These are phyloP conservation scores for Scarus forsteni DNA, from an alignment of 2,797 vertebrate species.

Conservation along the genomic window DNA sequence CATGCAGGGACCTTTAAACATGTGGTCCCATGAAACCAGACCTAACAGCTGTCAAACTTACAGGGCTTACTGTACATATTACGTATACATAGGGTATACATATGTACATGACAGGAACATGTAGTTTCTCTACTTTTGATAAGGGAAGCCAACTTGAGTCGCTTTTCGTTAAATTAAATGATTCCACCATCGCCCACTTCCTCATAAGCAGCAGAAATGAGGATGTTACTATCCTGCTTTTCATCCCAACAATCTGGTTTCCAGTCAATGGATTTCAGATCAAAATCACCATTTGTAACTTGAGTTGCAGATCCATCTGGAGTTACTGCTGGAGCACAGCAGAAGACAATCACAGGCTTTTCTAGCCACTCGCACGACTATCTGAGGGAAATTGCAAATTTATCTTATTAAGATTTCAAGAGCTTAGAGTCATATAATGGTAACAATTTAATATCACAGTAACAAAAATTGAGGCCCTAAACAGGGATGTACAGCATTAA, in stretches of 20 bases:
- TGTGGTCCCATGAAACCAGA: conserved; percentile 45
- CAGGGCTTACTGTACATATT: conserved; percentile 8
- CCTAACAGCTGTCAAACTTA: conserved; percentile 34
- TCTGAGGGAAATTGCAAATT: conserved; percentile 15
- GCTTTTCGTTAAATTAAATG: conserved; percentile 13
- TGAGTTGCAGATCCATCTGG: conserved; percentile 67
- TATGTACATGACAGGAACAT: background rate
- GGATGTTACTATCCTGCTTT: conserved; percentile 32
- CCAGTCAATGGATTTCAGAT: conserved; percentile 69
- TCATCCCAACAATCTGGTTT: conserved; percentile 42
- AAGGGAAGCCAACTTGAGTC: conserved; percentile 22
- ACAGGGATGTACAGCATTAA: no score
- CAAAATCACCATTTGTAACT: conserved; percentile 69
- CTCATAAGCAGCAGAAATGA: no score
- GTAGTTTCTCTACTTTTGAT: conserved; percentile 6
- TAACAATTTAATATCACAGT: no score
- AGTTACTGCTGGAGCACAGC: conserved; percentile 60
- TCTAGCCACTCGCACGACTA: conserved; percentile 71
- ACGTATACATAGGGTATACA: conserved; percentile 5
- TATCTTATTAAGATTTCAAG: no score
- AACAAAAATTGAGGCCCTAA: no score
- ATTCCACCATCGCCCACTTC: conserved; percentile 7
- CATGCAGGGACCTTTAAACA: conserved; percentile 51
- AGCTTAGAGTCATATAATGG: no score
- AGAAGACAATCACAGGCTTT: conserved; percentile 71